phyloP scores from a whole-genome alignment of 2,797 vertebrate genomes.

The Aeoliscus strigatus region DNA sequence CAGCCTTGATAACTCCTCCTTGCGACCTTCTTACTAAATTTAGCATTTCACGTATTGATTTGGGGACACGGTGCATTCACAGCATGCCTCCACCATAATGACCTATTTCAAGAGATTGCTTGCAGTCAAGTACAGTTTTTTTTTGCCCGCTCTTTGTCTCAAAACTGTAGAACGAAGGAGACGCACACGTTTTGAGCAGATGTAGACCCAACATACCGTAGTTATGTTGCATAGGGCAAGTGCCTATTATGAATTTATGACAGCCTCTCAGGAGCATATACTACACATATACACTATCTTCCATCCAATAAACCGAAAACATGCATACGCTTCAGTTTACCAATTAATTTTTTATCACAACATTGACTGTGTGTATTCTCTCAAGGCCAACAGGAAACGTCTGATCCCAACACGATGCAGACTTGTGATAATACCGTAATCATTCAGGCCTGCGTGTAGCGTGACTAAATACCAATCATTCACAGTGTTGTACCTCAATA shows the following conservation, averaged over 20 bases:
- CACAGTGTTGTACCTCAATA: slow-evolving; percentile 49
- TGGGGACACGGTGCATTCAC: slow-evolving; percentile 61
- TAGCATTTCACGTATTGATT: slow-evolving; percentile 74
- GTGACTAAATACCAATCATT: slow-evolving; percentile 45
- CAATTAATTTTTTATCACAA: slow-evolving; percentile 11
- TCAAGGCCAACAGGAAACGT: slow-evolving; percentile 10
- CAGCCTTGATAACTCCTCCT: slow-evolving; percentile 65
- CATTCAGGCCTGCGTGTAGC: slow-evolving; percentile 18
- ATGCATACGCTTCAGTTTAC: too few species aligned
- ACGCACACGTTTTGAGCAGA: slow-evolving; percentile 22
- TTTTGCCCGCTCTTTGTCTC: slow-evolving; percentile 38
- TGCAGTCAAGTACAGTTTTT: slow-evolving; percentile 36
- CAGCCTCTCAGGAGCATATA: slow-evolving; percentile 24
- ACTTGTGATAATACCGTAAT: slow-evolving; percentile 34
- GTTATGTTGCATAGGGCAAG: slow-evolving; percentile 15
- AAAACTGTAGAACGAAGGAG: slow-evolving; percentile 26
- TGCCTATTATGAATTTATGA: slow-evolving; percentile 27
- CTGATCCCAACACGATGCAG: slow-evolving; percentile 19
- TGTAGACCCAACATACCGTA: slow-evolving; percentile 24
- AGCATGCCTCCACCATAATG: slow-evolving; percentile 68
- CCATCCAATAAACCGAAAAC: too few species aligned
- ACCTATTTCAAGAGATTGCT: slow-evolving; percentile 74
- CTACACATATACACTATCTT: slow-evolving; percentile 4
- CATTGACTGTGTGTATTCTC: slow-evolving; percentile 12
- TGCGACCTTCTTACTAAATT: slow-evolving; percentile 76